These are phyloP conservation scores for Drosophila fungiperda DNA, from an alignment of 2,888 invertebrate species.

Conservation along the genomic window DNA sequence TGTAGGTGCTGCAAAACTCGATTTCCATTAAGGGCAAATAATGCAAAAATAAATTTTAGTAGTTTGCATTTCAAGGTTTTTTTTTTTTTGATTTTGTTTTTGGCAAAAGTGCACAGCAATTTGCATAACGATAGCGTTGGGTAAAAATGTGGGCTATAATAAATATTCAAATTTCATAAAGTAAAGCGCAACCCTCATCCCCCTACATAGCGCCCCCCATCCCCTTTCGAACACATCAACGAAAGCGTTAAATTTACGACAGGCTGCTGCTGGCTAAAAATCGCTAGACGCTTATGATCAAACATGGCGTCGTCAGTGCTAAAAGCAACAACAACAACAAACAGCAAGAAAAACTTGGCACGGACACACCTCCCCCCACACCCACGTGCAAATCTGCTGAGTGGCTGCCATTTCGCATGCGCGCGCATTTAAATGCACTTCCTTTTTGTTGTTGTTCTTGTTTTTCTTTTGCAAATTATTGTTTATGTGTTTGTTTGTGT, in stretches of 20 bases:
- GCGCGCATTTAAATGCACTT: constrained; percentile 81
- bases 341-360: not conserved
- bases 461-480: constrained; percentile 55
- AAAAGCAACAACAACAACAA: constrained; percentile 2
- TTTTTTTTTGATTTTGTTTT: constrained; percentile 35
- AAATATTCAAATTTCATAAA: constrained; percentile 74
- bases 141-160: constrained; percentile 62
- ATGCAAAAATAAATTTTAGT: constrained; percentile 58
- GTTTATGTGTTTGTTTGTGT: constrained; percentile 40
- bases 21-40: constrained; percentile 37
- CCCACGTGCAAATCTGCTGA: not conserved
- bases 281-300: constrained; percentile 63
- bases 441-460: constrained; percentile 59
- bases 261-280: constrained; percentile 37
- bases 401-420: constrained; percentile 74
- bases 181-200: not conserved
- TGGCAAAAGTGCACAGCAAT: constrained; percentile 46
- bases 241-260: constrained; percentile 81
- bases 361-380: not conserved
- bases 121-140: constrained; percentile 69
- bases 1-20: not conserved
- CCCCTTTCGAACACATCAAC: constrained; percentile 31
- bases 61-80: constrained; percentile 27
- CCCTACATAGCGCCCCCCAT: not conserved
- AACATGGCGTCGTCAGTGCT: constrained; percentile 60